Conservation (phyloP, 1,140 invertebrate genomes). For the Zaprionus gabonicus region DNA sequence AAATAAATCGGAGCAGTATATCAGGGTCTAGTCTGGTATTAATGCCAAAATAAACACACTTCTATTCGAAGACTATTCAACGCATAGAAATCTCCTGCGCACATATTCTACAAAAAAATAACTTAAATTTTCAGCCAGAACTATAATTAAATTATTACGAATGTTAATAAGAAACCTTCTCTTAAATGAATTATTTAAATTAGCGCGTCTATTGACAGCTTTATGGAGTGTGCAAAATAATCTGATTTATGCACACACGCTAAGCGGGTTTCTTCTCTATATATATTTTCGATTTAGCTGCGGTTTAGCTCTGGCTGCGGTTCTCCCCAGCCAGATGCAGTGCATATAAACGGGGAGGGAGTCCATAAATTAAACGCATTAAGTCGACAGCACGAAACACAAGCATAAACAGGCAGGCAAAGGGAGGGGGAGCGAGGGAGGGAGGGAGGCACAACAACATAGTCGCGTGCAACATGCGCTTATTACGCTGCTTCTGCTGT, state of each 20-base stretch:
- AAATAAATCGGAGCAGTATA: too few relatives aligned
- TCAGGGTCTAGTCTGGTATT: too few relatives aligned
- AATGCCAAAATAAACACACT: too few relatives aligned
- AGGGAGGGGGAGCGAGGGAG: not conserved
- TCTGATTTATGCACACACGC: not conserved
- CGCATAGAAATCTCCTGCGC: too few relatives aligned
- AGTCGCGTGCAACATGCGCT: constrained; percentile 54
- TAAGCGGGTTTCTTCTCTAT: constrained; percentile 1
- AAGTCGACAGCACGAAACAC: constrained; percentile 42
- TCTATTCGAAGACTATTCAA: too few relatives aligned
- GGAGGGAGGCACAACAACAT: not conserved
- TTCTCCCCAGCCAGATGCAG: not conserved
- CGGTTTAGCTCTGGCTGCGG: not conserved
- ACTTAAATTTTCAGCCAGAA: not conserved
- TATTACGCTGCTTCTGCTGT: constrained; percentile 35
- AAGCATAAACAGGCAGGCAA: not conserved
- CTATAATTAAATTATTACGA: not conserved
- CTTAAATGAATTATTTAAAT: not conserved
- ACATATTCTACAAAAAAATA: too few relatives aligned
- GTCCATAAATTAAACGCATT: constrained; percentile 49
- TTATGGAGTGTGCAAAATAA: constrained; percentile 1
- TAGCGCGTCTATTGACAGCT: constrained; percentile 16
- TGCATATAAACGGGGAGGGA: not conserved
- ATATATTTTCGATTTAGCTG: constrained; percentile 2
- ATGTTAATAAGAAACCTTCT: not conserved